Percentiles rank a stretch among this genome's conserved stretches.
Conservation (phyloP, 2,113 vertebrate species). For the Girardinichthys multiradiatus region DNA sequence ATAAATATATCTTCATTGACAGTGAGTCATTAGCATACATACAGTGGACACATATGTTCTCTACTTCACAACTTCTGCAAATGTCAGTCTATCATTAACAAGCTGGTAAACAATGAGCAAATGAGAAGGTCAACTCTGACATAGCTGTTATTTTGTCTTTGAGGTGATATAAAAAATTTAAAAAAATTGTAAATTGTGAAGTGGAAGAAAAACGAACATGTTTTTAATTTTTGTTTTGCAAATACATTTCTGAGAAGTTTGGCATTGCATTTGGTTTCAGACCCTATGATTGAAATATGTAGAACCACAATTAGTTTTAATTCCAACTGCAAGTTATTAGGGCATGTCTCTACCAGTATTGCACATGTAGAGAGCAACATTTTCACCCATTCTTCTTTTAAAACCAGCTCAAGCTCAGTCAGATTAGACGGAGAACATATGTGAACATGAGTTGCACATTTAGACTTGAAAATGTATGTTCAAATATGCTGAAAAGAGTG, state of each 20-base stretch:
- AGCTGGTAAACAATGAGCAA: background rate
- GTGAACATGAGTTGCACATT: too few relatives aligned
- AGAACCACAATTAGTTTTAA: too few relatives aligned
- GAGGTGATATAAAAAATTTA: background rate
- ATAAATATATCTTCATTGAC: conserved; percentile 31
- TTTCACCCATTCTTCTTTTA: too few relatives aligned
- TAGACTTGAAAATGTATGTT: too few relatives aligned
- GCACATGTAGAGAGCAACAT: too few relatives aligned
- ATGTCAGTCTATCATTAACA: background rate
- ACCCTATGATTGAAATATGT: too few relatives aligned
- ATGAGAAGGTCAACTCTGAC: background rate
- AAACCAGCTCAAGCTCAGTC: too few relatives aligned
- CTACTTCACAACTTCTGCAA: background rate
- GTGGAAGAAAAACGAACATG: background rate
- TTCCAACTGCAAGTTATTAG: too few relatives aligned
- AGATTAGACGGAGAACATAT: too few relatives aligned
- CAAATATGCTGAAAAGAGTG: too few relatives aligned
- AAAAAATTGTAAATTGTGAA: background rate
- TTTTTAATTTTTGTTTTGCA: background rate
- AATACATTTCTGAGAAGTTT: background rate
- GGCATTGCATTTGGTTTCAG: too few relatives aligned
- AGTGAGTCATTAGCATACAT: conserved; percentile 3
- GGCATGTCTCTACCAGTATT: too few relatives aligned
- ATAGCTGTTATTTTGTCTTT: background rate
- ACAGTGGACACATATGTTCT: background rate